Conservation (phyloP, 2,888 invertebrate genomes). For the Quadriops clusia region DNA sequence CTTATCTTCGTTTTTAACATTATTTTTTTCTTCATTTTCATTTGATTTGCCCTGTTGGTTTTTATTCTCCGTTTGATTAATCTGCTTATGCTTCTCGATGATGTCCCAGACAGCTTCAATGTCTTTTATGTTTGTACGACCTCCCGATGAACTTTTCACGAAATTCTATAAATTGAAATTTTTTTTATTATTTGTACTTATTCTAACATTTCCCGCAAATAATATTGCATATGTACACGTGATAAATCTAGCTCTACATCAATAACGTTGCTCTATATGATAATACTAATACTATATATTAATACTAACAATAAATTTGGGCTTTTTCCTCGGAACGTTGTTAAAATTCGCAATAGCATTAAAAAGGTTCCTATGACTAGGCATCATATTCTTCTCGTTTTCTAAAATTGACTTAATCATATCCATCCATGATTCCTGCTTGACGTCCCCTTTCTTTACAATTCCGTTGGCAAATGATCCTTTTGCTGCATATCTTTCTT, state of each 20-base stretch:
- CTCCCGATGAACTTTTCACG: constrained; percentile 48
- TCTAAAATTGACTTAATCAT: constrained; percentile 54
- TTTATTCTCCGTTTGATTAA: too few relatives aligned
- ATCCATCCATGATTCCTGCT: constrained; percentile 76
- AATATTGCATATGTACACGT: too few relatives aligned
- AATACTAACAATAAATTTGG: constrained; percentile 52
- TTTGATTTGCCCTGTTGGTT: too few relatives aligned
- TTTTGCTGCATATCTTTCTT: constrained; percentile 79
- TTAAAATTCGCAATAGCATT: constrained; percentile 52
- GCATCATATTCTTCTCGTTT: constrained; percentile 43
- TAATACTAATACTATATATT: constrained; percentile 2
- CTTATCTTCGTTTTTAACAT: constrained; percentile 16
- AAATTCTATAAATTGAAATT: constrained; percentile 43
- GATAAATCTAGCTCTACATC: constrained; percentile 1
- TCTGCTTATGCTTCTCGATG: constrained; percentile 31
- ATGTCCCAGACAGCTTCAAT: constrained; percentile 57
- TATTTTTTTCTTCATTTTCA: constrained; percentile 7
- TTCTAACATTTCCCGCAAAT: too few relatives aligned
- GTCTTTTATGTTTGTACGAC: constrained; percentile 43
- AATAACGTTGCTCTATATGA: constrained; percentile 3
- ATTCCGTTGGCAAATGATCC: constrained; percentile 56
- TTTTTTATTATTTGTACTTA: too few relatives aligned
- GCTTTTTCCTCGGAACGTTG: constrained; percentile 78
- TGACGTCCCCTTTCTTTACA: constrained; percentile 73
- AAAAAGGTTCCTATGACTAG: constrained; percentile 49